Percentiles rank a stretch among this genome's conserved stretches.
phyloP scores from a whole-genome alignment of 1,140 invertebrate genomes.

The Caerostris darwini region DNA sequence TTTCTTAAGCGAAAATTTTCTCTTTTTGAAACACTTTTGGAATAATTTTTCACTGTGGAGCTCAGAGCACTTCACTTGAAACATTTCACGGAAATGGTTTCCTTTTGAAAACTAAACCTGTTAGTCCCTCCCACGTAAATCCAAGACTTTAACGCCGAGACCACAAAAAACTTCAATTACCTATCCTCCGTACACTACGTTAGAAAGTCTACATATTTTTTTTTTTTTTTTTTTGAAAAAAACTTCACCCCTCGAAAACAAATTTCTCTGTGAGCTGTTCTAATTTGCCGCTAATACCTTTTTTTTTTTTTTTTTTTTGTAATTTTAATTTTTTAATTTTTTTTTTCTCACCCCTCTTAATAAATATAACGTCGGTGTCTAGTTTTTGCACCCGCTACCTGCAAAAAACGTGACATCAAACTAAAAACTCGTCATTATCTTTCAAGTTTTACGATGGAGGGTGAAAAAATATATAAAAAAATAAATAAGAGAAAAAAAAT shows the following conservation, averaged over 20 bases:
- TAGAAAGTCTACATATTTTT: background rate
- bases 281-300: slow-evolving; percentile 55
- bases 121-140: background rate
- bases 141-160: slow-evolving; percentile 3
- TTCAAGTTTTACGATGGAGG: no score
- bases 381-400: background rate
- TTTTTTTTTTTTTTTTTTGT: background rate
- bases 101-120: background rate
- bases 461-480: no score
- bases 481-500: background rate
- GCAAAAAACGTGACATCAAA: background rate
- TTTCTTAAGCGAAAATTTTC: background rate
- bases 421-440: slow-evolving; percentile 8
- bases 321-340: background rate
- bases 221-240: background rate
- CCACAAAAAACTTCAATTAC: slow-evolving; percentile 37
- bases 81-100: background rate
- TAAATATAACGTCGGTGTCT: background rate
- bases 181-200: background rate
- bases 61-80: background rate
- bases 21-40: background rate
- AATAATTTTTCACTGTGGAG: background rate
- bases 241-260: background rate
- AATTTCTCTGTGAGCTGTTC: slow-evolving; percentile 26
- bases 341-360: background rate